Evolutionary conservation across 2,888 invertebrate genomes (phyloP).

Genomic region (Amorpha juglandis): DNA sequence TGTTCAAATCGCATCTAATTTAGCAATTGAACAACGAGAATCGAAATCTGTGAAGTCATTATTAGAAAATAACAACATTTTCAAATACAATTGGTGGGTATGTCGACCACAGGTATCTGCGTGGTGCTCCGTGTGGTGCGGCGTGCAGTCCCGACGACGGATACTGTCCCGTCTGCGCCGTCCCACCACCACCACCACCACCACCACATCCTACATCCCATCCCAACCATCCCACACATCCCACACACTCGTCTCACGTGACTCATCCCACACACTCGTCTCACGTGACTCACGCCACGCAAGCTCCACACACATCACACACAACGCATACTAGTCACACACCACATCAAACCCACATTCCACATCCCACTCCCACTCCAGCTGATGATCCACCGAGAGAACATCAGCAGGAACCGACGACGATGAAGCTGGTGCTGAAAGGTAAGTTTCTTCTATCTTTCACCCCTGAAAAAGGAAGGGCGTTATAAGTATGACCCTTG

Average conservation of each 20-base stretch:
- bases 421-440: constrained; percentile 56
- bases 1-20: no score
- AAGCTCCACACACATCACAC: neutral
- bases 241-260: neutral
- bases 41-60: no score
- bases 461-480: no score
- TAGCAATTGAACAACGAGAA: no score
- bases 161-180: constrained; percentile 54
- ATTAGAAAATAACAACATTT: no score
- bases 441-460: constrained; percentile 39
- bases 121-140: constrained; percentile 32
- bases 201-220: constrained; percentile 30
- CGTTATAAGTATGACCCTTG: no score
- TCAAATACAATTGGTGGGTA: no score
- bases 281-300: neutral
- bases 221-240: constrained; percentile 22
- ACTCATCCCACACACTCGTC: neutral
- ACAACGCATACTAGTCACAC: neutral
- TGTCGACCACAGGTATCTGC: neutral
- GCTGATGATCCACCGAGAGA: constrained; percentile 3
- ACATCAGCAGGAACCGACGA: constrained; percentile 38
- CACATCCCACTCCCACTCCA: neutral
- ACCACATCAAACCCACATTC: neutral
- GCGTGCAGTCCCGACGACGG: constrained; percentile 34
- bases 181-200: neutral